A percentile compares a stretch with the other conserved stretches of the same genome.
These are phyloP conservation scores for Pelodiscus sinensis DNA, from an alignment of 2,113 vertebrate species.

Conservation along the genomic window DNA sequence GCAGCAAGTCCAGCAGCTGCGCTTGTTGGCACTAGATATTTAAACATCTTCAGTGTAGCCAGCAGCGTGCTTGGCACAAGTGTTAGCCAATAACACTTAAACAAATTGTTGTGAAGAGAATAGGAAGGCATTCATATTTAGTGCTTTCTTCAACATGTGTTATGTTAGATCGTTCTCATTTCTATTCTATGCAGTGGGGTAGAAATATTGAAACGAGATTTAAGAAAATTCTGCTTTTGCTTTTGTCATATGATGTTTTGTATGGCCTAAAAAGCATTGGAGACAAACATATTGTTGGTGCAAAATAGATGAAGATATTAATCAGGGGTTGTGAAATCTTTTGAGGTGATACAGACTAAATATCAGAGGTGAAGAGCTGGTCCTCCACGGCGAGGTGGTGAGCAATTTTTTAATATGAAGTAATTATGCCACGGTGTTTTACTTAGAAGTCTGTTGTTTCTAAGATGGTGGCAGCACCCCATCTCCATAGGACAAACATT, in stretches of 20 bases:
- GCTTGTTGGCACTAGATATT: conserved; percentile 78
- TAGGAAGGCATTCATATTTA: conserved; percentile 57
- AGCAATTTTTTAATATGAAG: not conserved
- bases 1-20: conserved; percentile 84
- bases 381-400: not conserved
- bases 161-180: not conserved
- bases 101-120: conserved; percentile 77
- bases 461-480: not conserved
- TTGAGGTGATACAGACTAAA: not conserved
- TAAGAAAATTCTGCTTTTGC: not conserved
- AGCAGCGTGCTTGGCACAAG: conserved; percentile 77
- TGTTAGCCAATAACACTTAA: conserved; percentile 75
- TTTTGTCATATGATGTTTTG: not conserved
- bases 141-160: not conserved
- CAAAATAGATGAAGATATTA: not conserved
- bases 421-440: not conserved
- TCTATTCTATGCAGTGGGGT: conserved; percentile 12
- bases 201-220: not conserved
- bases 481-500: no score
- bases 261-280: not conserved
- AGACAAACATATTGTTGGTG: not conserved
- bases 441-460: not conserved
- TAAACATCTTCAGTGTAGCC: conserved; percentile 75
- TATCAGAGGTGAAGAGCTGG: not conserved
- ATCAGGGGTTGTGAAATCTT: not conserved